These are phyloP conservation scores for Montipora sp. DNA, from an alignment of 64 coral and sea anemone species.

Conservation along the genomic window DNA sequence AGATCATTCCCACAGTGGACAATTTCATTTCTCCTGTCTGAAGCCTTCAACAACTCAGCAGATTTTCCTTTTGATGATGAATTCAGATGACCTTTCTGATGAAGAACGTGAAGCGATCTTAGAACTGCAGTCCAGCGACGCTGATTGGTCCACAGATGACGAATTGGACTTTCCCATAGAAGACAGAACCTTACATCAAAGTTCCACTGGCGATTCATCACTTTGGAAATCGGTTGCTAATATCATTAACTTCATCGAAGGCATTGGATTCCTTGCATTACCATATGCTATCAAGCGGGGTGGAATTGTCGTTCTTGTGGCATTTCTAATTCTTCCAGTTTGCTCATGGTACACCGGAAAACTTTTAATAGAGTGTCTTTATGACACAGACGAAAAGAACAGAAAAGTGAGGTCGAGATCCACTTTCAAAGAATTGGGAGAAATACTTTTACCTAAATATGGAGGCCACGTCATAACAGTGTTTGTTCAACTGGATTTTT, in stretches of 20 bases:
- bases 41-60: too few species aligned
- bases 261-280: slow-evolving; percentile 42
- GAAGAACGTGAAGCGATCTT: neutral
- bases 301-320: slow-evolving; percentile 12
- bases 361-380: neutral
- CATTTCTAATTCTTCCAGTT: neutral
- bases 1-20: too few species aligned
- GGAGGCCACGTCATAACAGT: neutral
- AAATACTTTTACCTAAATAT: neutral
- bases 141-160: neutral
- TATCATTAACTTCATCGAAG: slow-evolving; percentile 37
- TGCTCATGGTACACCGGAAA: slow-evolving; percentile 5
- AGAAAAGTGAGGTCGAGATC: neutral
- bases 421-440: slow-evolving; percentile 13
- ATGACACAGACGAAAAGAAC: neutral
- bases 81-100: neutral
- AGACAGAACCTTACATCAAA: neutral
- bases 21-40: too few species aligned
- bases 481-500: neutral
- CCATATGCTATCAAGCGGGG: slow-evolving; percentile 25
- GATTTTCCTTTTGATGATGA: neutral
- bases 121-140: neutral
- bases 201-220: neutral
- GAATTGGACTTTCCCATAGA: neutral
- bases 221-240: slow-evolving; percentile 7